Percentiles rank a stretch among this genome's conserved stretches.
phyloP scores from a whole-genome alignment of 2,797 vertebrate genomes.

The Cyprinodon diabolis region DNA sequence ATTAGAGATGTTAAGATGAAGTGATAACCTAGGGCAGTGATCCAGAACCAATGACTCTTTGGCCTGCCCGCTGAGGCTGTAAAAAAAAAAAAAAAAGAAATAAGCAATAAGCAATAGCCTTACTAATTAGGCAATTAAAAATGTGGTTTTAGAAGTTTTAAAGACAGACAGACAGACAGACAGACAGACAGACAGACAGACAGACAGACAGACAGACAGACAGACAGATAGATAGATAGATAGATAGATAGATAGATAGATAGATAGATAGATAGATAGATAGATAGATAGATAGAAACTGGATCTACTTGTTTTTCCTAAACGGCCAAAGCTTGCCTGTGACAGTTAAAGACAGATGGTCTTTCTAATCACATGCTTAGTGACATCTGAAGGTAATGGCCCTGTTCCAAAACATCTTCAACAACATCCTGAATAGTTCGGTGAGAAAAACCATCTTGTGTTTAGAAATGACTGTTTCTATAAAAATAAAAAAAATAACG shows the following conservation, averaged over 20 bases:
- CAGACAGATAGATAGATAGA: too few relatives aligned
- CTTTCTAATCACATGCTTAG: constrained; percentile 9
- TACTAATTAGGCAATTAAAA: neutral
- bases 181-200: too few relatives aligned
- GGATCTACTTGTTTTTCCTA: constrained; percentile 3
- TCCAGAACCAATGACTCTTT: neutral
- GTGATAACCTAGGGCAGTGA: constrained; percentile 2
- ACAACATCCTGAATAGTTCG: constrained; percentile 6
- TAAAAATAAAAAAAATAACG: neutral
- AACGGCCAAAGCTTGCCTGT: constrained; percentile 7
- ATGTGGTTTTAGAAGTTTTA: neutral
- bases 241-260: too few relatives aligned
- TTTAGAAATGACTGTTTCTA: neutral
- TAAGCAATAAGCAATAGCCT: neutral
- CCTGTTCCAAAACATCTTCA: constrained; percentile 1
- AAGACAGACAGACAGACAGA: too few relatives aligned
- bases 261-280: too few relatives aligned
- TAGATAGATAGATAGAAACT: too few relatives aligned
- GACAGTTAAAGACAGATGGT: constrained; percentile 21
- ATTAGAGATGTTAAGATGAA: constrained; percentile 16
- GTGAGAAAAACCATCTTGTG: constrained; percentile 9
- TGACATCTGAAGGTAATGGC: neutral
- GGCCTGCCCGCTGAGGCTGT: neutral
- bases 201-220: too few relatives aligned
- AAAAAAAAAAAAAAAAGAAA: neutral